These are phyloP conservation scores for Iselma pallidipennis DNA, from an alignment of 2,888 invertebrate species.

Conservation along the genomic window DNA sequence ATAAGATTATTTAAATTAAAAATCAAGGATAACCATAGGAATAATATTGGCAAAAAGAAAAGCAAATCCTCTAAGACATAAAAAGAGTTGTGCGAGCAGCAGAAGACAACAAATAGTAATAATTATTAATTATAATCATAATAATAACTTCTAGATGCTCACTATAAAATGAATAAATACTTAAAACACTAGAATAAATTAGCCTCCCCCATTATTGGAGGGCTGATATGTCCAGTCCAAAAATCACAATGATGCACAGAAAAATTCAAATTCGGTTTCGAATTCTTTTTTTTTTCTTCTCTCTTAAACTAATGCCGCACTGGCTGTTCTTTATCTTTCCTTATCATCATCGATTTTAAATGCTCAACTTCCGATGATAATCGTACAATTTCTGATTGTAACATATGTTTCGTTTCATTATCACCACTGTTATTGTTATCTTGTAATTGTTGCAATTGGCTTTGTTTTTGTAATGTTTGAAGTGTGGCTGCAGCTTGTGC, in stretches of 20 bases:
- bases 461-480: conserved; percentile 51
- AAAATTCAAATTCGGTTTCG: no score
- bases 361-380: conserved; percentile 91
- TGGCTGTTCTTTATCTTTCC: conserved; percentile 55
- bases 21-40: conserved; percentile 37
- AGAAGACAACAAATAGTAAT: conserved; percentile 5
- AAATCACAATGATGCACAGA: conserved; percentile 31
- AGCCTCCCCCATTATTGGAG: conserved; percentile 38
- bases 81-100: conserved; percentile 37
- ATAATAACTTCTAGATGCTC: conserved; percentile 29
- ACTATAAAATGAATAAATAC: conserved; percentile 47
- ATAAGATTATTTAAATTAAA: conserved; percentile 32
- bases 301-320: conserved; percentile 35
- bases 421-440: conserved; percentile 36
- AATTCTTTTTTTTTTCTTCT: no score
- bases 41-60: conserved; percentile 45
- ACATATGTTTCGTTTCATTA: conserved; percentile 68
- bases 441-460: conserved; percentile 49
- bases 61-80: conserved; percentile 38
- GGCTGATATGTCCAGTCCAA: conserved; percentile 49
- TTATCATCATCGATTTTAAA: conserved; percentile 80
- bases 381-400: conserved; percentile 84
- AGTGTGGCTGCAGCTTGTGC: conserved; percentile 45
- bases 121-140: conserved; percentile 8
- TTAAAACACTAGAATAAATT: conserved; percentile 45